Base-by-base conservation (phyloP, 2,113 vertebrate genomes). In the Entelurus aequoreus region DNA sequence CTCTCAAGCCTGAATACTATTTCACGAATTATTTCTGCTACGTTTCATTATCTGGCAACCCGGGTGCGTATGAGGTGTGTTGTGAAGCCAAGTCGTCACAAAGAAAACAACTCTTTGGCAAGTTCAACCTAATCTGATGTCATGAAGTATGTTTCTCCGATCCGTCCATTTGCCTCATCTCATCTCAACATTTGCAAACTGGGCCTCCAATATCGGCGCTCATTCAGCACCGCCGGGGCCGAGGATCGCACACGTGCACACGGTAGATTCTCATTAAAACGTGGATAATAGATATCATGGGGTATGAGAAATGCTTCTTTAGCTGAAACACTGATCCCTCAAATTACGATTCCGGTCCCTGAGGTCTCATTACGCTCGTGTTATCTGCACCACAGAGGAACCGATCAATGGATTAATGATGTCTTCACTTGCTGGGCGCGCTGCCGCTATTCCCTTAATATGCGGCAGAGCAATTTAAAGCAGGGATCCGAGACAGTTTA, bases 201-300 rank as follows among this genome's bases (percentile, higher is more conserved):
- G 63, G 48, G 55, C 49, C 15, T 63, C 48, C 37, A 51, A 69
- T 60, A 65, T 37, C 54, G 62, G 35, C 66, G 66, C 66, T 60
- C 62, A 52, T 40, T 72, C 58, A 76, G 62, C 58, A 68, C 74
- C 74, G 65, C 62, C 71, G 66, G 60, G 62, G 36, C 19, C 19
- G 55, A 57, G 19, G 16, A 42, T 57, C 5, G 46, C 47, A 72
- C 66, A 62, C 49, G 60, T 48, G 56, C 60, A 60, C 6, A 21
- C 5, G 15, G 3, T 19, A 12, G 38, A 44, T 57, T 57, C 55
- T 44, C 40, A 57, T 57, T 57, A 13, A 53, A 49, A 51, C 14
- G 44, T 10, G 68, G 15, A 46, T 54, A 54, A 65, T 48, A 58
- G 36, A 61, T 55, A 50, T 67, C 19, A 53, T 5, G 48, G 47